phyloP scores from a whole-genome alignment of 2,797 vertebrate genomes.

The Calcarius lapponicus region DNA sequence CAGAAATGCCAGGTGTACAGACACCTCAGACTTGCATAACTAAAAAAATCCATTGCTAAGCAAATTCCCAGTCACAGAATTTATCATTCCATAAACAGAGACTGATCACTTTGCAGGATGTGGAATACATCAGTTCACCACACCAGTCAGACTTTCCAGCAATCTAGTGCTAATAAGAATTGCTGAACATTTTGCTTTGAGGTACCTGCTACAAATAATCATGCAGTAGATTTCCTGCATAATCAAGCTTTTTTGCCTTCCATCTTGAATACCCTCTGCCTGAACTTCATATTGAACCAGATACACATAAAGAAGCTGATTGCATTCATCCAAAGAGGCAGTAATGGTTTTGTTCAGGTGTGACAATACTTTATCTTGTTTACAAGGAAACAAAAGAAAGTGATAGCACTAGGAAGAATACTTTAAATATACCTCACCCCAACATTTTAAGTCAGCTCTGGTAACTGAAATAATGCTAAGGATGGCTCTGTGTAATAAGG shows the following conservation, averaged over 20 bases:
- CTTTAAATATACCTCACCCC: not conserved
- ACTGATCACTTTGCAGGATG: not conserved
- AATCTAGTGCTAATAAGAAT: not conserved
- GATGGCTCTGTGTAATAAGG: not conserved
- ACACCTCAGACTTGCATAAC: not conserved
- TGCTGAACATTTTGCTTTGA: not conserved
- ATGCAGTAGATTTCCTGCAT: not conserved
- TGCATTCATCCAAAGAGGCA: not conserved
- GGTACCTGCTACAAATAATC: not conserved
- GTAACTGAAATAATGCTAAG: not conserved
- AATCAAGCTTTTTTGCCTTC: not conserved
- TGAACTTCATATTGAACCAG: not conserved
- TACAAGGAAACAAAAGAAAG: not conserved
- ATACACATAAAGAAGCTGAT: not conserved
- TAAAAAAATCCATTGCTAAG: not conserved
- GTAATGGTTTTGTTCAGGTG: not conserved
- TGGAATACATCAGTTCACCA: not conserved
- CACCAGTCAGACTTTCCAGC: not conserved
- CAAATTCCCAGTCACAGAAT: not conserved
- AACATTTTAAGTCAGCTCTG: not conserved
- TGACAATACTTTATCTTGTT: not conserved
- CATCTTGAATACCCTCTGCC: not conserved
- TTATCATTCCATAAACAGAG: not conserved
- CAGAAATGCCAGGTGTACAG: not conserved
- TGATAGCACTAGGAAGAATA: not conserved